A percentile compares a stretch with the other conserved stretches of the same genome.
These are phyloP conservation scores for Leuctra nigra DNA, from an alignment of 2,888 invertebrate species.

Conservation along the genomic window DNA sequence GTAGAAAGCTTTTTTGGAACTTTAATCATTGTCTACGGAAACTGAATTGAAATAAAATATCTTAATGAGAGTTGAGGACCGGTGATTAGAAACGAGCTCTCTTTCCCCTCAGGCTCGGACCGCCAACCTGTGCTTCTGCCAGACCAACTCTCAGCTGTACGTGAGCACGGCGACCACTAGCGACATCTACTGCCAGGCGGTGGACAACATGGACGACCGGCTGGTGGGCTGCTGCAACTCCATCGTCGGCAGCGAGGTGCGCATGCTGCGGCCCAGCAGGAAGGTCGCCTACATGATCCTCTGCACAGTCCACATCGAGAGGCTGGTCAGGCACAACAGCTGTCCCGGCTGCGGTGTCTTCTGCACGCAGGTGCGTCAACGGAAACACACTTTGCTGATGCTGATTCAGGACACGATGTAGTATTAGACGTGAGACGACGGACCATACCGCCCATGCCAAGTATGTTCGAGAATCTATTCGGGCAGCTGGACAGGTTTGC, in stretches of 20 bases:
- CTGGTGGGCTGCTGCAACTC: constrained; percentile 76
- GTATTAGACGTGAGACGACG: too few relatives aligned
- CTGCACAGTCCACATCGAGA: constrained; percentile 70
- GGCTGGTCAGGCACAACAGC: constrained; percentile 74
- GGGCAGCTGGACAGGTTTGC: too few relatives aligned
- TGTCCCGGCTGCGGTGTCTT: constrained; percentile 87
- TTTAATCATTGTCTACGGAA: too few relatives aligned
- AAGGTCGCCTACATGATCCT: constrained; percentile 66
- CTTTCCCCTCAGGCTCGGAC: constrained; percentile 38
- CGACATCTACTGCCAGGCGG: constrained; percentile 61
- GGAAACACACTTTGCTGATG: too few relatives aligned
- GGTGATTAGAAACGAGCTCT: too few relatives aligned
- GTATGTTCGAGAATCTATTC: too few relatives aligned
- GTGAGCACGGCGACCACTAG: constrained; percentile 9
- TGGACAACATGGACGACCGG: constrained; percentile 66
- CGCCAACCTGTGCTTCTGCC: constrained; percentile 46
- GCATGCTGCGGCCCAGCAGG: constrained; percentile 61
- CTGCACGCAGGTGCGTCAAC: constrained; percentile 66
- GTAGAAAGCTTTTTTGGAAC: too few relatives aligned
- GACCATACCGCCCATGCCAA: too few relatives aligned
- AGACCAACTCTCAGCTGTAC: constrained; percentile 33
- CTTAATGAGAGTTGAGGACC: too few relatives aligned
- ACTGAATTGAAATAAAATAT: too few relatives aligned
- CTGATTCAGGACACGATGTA: too few relatives aligned
- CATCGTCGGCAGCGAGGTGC: constrained; percentile 47